Percentiles rank a stretch among this genome's conserved stretches.
Evolutionary conservation across 2,797 vertebrate species (phyloP).

Genomic region (Lutra lutra): DNA sequence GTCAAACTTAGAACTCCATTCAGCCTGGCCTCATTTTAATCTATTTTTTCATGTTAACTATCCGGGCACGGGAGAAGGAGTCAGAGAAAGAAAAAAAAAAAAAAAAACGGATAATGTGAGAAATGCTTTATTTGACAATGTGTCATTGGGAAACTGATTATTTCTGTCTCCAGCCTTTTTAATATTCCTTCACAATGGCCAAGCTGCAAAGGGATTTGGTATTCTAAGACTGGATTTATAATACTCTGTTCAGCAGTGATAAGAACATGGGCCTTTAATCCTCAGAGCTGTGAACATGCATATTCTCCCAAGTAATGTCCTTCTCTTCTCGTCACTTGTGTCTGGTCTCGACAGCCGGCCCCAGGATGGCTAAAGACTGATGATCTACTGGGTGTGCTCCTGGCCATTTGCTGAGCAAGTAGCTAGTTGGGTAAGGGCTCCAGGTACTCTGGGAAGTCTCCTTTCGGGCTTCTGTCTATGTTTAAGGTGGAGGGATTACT

Average conservation of each 20-base stretch:
- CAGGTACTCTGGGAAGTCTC: neutral
- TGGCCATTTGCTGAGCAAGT: neutral
- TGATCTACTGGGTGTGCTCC: neutral
- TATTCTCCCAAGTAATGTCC: slow-evolving; percentile 88
- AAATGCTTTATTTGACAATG: slow-evolving; percentile 88
- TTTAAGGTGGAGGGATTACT: neutral
- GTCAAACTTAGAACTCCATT: slow-evolving; percentile 77
- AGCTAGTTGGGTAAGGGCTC: neutral
- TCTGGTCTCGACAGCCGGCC: slow-evolving; percentile 46
- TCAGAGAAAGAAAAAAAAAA: slow-evolving; percentile 77
- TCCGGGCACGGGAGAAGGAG: slow-evolving; percentile 78
- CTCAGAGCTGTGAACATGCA: slow-evolving; percentile 89
- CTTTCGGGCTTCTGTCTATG: neutral
- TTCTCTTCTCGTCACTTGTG: slow-evolving; percentile 71
- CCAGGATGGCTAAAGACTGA: neutral
- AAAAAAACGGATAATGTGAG: slow-evolving; percentile 80
- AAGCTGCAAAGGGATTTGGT: slow-evolving; percentile 85
- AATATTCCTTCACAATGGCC: slow-evolving; percentile 89
- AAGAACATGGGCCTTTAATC: slow-evolving; percentile 90
- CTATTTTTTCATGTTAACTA: slow-evolving; percentile 85
- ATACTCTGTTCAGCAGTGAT: slow-evolving; percentile 89
- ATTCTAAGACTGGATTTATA: slow-evolving; percentile 90
- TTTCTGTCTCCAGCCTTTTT: slow-evolving; percentile 88
- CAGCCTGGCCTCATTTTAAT: slow-evolving; percentile 82
- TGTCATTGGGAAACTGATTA: slow-evolving; percentile 90